Evolutionary conservation across 2,113 vertebrate genomes (phyloP).

Genomic region (Rafetus swinhoei): DNA sequence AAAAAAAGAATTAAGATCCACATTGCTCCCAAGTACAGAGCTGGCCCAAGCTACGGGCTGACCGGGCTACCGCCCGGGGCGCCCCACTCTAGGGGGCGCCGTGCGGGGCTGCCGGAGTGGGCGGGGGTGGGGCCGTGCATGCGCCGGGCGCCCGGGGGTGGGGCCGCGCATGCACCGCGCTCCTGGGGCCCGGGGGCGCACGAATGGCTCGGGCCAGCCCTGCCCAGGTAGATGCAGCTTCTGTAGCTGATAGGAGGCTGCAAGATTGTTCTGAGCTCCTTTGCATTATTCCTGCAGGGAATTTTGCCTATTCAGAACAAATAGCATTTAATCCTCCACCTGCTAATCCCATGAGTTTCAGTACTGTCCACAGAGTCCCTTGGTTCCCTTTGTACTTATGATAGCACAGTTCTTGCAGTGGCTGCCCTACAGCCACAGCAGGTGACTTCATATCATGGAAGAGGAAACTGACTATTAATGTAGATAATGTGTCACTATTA

Average conservation of each 20-base stretch:
- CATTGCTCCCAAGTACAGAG: neutral
- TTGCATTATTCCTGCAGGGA: neutral
- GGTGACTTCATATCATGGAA: neutral
- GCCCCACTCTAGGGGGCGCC: too few relatives aligned
- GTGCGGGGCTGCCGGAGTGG: too few relatives aligned
- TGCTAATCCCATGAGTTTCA: neutral
- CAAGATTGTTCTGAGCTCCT: neutral
- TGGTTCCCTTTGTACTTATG: neutral
- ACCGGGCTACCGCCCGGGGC: too few relatives aligned
- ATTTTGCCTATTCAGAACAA: neutral
- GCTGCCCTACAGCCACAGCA: neutral
- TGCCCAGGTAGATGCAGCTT: conserved; percentile 49
- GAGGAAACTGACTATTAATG: neutral
- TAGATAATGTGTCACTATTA: fast-evolving
- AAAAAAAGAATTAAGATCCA: conserved; percentile 73
- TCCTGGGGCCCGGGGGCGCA: too few relatives aligned
- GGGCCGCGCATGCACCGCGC: too few relatives aligned
- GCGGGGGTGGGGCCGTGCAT: too few relatives aligned
- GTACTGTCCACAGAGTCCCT: neutral
- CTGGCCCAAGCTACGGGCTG: too few relatives aligned
- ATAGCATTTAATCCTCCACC: neutral
- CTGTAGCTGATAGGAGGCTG: conserved; percentile 49
- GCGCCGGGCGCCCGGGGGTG: too few relatives aligned
- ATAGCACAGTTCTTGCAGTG: fast-evolving
- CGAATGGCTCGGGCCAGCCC: neutral